phyloP scores from a whole-genome alignment of 2,888 invertebrate genomes.

The Aelia acuminata region DNA sequence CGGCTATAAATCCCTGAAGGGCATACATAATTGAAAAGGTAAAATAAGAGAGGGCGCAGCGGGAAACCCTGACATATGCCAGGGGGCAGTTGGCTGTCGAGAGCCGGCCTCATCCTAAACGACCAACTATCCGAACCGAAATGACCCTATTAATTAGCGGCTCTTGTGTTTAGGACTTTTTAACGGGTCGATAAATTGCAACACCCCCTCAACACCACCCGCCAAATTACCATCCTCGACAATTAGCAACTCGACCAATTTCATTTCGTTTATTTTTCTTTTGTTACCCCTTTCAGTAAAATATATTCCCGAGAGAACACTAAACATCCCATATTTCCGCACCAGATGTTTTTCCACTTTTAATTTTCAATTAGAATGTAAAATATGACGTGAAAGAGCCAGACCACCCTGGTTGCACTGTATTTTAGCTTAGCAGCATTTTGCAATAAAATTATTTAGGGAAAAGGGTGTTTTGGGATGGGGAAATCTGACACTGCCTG shows the following conservation, averaged over 20 bases:
- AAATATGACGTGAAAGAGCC: background rate
- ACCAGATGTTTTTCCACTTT: slow-evolving; percentile 7
- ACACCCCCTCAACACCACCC: background rate
- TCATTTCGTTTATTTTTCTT: slow-evolving; percentile 28
- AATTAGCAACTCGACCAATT: slow-evolving; percentile 44
- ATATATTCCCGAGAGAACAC: slow-evolving; percentile 2
- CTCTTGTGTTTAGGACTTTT: slow-evolving; percentile 36
- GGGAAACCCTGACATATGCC: background rate
- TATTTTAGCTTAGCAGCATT: background rate
- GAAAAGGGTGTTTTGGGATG: background rate
- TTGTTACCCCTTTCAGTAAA: background rate
- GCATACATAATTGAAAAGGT: slow-evolving; percentile 35
- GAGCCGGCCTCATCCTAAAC: background rate
- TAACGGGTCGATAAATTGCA: slow-evolving; percentile 48
- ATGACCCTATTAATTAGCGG: slow-evolving; percentile 47
- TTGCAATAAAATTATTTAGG: background rate
- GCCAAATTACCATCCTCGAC: slow-evolving; percentile 46
- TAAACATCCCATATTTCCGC: slow-evolving; percentile 42
- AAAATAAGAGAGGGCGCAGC: slow-evolving; percentile 2
- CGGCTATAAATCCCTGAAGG: background rate
- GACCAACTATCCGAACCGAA: slow-evolving; percentile 33
- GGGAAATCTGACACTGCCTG: background rate
- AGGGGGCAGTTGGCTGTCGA: background rate
- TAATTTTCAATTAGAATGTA: slow-evolving; percentile 22
- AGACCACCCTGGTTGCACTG: background rate